Conservation (phyloP, 2,888 invertebrate genomes). For the Andrena minutula region DNA sequence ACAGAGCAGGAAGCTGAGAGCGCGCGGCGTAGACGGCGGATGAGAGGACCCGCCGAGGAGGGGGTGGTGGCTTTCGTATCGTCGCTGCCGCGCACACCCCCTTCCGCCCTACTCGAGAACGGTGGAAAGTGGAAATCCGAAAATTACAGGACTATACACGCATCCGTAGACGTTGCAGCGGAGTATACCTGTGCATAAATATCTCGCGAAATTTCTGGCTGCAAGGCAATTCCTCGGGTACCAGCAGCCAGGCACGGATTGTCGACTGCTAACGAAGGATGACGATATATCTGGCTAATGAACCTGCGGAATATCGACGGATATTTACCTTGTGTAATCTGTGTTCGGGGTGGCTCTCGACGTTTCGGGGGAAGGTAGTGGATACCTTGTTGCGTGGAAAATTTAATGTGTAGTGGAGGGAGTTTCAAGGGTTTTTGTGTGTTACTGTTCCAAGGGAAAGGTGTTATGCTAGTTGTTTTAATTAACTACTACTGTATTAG, state of each 20-base stretch:
- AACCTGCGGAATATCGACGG: slow-evolving; percentile 9
- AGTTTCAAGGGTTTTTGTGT: too few relatives aligned
- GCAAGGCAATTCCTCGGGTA: slow-evolving; percentile 33
- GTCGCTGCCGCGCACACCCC: slow-evolving; percentile 22
- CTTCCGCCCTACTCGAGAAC: slow-evolving; percentile 9
- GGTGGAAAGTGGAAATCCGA: slow-evolving; percentile 70
- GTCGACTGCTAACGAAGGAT: slow-evolving; percentile 40
- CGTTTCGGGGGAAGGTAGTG: too few relatives aligned
- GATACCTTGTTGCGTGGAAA: too few relatives aligned
- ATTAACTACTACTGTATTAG: too few relatives aligned
- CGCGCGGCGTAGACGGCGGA: slow-evolving; percentile 58
- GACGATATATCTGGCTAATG: slow-evolving; percentile 33
- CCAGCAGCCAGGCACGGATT: neutral
- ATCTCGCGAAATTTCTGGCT: slow-evolving; percentile 51
- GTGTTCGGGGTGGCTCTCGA: too few relatives aligned
- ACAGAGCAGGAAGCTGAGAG: slow-evolving; percentile 79
- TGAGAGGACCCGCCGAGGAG: slow-evolving; percentile 46
- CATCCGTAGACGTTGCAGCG: slow-evolving; percentile 29
- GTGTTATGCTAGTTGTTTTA: too few relatives aligned
- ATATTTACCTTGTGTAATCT: neutral
- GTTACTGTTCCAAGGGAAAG: too few relatives aligned
- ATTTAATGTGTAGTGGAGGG: too few relatives aligned
- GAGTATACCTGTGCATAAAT: slow-evolving; percentile 45
- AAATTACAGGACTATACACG: slow-evolving; percentile 71
- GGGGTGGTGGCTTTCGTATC: slow-evolving; percentile 5